Evolutionary conservation across 2,113 vertebrate species (phyloP).

Genomic region (Dinomys branickii): DNA sequence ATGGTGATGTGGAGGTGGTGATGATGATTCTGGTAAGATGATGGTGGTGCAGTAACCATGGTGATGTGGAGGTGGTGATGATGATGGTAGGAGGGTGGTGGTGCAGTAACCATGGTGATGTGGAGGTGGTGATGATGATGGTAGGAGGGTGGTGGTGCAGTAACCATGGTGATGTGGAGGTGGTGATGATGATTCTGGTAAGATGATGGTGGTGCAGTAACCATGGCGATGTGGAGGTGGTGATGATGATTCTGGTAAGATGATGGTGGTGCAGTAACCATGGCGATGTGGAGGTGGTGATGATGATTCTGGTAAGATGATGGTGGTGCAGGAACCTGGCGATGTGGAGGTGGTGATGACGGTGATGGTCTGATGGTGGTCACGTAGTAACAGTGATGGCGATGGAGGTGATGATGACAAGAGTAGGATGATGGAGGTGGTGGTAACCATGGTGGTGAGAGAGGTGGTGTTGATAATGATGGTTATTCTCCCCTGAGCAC

Average conservation of each 20-base stretch:
- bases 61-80: too few species aligned
- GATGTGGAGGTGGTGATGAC: accelerated
- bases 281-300: not conserved
- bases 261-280: not conserved
- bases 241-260: not conserved
- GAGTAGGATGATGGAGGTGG: too few species aligned
- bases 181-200: not conserved
- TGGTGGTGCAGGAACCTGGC: not conserved
- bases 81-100: not conserved
- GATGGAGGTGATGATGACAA: not conserved
- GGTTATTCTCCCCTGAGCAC: not conserved
- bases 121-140: too few species aligned
- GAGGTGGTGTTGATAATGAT: not conserved
- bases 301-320: accelerated
- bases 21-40: accelerated
- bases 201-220: accelerated
- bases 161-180: too few species aligned
- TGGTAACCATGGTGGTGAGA: accelerated
- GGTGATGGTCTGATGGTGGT: too few species aligned
- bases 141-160: too few species aligned
- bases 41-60: too few species aligned
- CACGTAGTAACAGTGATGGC: too few species aligned
- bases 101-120: too few species aligned
- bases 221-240: accelerated
- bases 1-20: too few species aligned